phyloP scores from a whole-genome alignment of 2,888 invertebrate species.

The Halocaridina rubra region DNA sequence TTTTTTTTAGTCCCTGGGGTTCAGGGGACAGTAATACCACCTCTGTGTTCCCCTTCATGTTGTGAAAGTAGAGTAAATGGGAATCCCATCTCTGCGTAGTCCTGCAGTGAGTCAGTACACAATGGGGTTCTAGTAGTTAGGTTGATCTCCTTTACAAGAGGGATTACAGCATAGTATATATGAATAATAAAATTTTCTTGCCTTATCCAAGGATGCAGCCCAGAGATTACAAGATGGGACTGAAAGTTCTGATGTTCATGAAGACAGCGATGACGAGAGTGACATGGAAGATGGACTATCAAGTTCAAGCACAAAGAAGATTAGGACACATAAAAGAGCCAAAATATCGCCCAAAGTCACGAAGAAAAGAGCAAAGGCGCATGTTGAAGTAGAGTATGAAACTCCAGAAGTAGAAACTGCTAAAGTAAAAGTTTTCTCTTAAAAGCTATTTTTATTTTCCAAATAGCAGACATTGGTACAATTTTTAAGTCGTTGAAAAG shows the following conservation, averaged over 20 bases:
- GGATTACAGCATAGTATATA: too few species aligned
- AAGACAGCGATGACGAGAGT: background rate
- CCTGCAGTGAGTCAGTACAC: too few species aligned
- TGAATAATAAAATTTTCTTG: too few species aligned
- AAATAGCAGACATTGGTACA: too few species aligned
- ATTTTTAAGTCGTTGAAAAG: too few species aligned
- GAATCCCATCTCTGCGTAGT: too few species aligned
- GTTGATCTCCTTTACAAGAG: too few species aligned
- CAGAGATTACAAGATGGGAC: background rate
- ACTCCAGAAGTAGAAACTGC: background rate
- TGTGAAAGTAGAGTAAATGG: too few species aligned
- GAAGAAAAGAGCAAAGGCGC: conserved; percentile 22
- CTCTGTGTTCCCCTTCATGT: too few species aligned
- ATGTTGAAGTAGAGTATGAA: conserved; percentile 38
- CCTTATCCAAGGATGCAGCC: conserved; percentile 7
- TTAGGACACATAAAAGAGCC: background rate
- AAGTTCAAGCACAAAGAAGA: background rate
- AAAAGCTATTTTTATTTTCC: background rate
- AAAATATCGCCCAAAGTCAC: background rate
- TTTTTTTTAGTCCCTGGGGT: too few species aligned
- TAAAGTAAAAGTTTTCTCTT: conserved; percentile 32
- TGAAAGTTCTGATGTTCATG: background rate
- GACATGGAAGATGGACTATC: background rate
- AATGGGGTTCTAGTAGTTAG: too few species aligned
- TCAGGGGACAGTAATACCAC: too few species aligned